Conservation (phyloP, 64 coral and sea anemone species). For the Porites australiensis region DNA sequence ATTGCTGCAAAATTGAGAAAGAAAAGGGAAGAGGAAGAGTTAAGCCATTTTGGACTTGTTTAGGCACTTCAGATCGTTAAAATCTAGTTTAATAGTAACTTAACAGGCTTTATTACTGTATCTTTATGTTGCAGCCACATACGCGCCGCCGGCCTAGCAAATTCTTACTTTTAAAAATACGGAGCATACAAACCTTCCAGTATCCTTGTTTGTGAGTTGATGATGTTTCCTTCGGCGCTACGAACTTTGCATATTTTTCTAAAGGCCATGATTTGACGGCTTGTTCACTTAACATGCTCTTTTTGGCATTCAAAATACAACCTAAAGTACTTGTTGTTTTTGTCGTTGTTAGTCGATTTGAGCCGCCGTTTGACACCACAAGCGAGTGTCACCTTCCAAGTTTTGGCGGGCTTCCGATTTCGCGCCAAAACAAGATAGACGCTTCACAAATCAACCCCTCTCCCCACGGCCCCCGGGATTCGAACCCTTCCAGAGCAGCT, state of each 20-base stretch:
- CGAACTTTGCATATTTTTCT: slow-evolving; percentile 88
- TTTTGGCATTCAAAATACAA: not conserved
- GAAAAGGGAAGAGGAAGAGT: not conserved
- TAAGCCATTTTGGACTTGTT: not conserved
- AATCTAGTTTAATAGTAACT: too few relatives aligned
- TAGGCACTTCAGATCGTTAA: too few relatives aligned
- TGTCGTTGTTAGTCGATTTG: too few relatives aligned
- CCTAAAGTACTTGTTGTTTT: too few relatives aligned
- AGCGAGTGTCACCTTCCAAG: not conserved
- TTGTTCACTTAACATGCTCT: slow-evolving; percentile 23
- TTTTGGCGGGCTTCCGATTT: slow-evolving; percentile 16
- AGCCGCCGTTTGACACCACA: too few relatives aligned
- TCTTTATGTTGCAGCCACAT: too few relatives aligned
- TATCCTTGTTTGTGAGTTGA: slow-evolving; percentile 50
- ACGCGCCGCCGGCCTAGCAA: too few relatives aligned
- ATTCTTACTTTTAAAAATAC: not conserved
- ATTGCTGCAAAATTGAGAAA: slow-evolving; percentile 21
- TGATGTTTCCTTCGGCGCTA: slow-evolving; percentile 15
- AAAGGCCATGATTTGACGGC: slow-evolving; percentile 73
- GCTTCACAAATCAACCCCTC: too few relatives aligned
- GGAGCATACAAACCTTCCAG: slow-evolving; percentile 76
- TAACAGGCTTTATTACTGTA: too few relatives aligned
- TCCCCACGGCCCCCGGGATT: too few relatives aligned
- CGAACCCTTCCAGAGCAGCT: too few relatives aligned
- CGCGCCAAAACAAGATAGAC: not conserved